A percentile compares a stretch with the other conserved stretches of the same genome.
Conservation (phyloP, 2,888 invertebrate genomes). For the Chymomyza procnemis region DNA sequence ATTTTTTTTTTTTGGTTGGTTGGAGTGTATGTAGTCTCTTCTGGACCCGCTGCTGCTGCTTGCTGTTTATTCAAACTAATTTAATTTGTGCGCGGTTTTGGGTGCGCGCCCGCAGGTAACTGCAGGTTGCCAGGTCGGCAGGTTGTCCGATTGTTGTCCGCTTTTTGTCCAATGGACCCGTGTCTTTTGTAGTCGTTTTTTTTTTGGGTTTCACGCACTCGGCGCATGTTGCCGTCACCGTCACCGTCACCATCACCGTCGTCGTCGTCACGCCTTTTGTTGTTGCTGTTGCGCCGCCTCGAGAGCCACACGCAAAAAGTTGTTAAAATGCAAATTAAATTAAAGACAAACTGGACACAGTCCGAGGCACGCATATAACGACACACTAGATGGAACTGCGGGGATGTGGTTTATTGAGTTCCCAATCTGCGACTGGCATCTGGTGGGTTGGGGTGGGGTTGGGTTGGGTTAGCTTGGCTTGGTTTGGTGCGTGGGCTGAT, state of each 20-base stretch:
- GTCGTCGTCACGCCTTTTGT: conserved; percentile 73
- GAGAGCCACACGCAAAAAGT: conserved; percentile 72
- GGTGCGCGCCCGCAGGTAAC: conserved; percentile 64
- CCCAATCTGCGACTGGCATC: neutral
- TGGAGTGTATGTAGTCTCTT: conserved; percentile 3
- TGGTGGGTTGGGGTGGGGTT: neutral
- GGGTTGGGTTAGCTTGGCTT: neutral
- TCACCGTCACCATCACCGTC: conserved; percentile 56
- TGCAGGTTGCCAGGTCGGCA: conserved; percentile 5
- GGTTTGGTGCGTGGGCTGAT: neutral
- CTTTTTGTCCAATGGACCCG: neutral
- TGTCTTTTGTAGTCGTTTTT: neutral
- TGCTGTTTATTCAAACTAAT: conserved; percentile 72
- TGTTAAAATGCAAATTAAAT: conserved; percentile 76
- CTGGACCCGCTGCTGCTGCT: conserved; percentile 50
- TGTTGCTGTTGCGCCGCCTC: conserved; percentile 29
- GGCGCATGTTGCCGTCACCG: conserved; percentile 66
- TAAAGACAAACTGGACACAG: conserved; percentile 64
- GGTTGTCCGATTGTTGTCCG: neutral
- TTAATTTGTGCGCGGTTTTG: conserved; percentile 66
- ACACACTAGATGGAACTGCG: neutral
- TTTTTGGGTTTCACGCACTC: conserved; percentile 47
- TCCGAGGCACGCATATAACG: neutral
- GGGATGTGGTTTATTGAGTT: neutral
- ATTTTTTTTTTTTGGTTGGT: conserved; percentile 19